phyloP scores from a whole-genome alignment of 2,888 invertebrate species.

The Gnatocerus cornutus region DNA sequence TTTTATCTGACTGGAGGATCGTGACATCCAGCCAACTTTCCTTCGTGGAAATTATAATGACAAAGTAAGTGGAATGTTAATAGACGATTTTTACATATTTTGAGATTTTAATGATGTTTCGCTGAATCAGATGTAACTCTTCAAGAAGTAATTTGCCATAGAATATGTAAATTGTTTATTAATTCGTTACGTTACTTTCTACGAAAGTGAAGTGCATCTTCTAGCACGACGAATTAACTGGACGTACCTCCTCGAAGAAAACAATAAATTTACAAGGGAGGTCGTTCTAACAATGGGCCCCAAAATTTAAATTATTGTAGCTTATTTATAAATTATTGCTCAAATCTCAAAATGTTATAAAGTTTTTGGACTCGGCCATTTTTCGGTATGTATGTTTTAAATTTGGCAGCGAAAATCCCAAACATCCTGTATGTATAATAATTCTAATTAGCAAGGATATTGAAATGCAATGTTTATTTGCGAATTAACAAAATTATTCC shows the following conservation, averaged over 20 bases:
- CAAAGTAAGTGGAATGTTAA: constrained; percentile 10
- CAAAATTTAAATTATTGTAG: too few relatives aligned
- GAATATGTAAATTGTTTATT: constrained; percentile 15
- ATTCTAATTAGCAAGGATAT: too few relatives aligned
- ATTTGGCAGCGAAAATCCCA: too few relatives aligned
- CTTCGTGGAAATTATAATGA: neutral
- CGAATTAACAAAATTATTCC: too few relatives aligned
- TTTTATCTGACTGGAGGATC: neutral
- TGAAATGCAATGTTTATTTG: too few relatives aligned
- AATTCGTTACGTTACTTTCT: constrained; percentile 21
- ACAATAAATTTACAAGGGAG: too few relatives aligned
- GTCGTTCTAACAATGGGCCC: too few relatives aligned
- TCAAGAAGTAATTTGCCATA: constrained; percentile 1
- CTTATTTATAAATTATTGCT: too few relatives aligned
- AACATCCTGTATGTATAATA: too few relatives aligned
- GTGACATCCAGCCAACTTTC: neutral
- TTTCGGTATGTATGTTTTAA: too few relatives aligned
- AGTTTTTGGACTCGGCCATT: too few relatives aligned
- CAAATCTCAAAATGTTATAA: too few relatives aligned
- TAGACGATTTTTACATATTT: neutral
- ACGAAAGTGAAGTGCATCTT: neutral
- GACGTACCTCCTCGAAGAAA: neutral
- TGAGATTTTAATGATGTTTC: neutral
- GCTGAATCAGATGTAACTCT: neutral
- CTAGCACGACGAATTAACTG: neutral